Evolutionary conservation across 2,888 invertebrate species (phyloP), one percentile per base, ranked within the genome.

Genomic region (Acronicta leporina): DNA sequence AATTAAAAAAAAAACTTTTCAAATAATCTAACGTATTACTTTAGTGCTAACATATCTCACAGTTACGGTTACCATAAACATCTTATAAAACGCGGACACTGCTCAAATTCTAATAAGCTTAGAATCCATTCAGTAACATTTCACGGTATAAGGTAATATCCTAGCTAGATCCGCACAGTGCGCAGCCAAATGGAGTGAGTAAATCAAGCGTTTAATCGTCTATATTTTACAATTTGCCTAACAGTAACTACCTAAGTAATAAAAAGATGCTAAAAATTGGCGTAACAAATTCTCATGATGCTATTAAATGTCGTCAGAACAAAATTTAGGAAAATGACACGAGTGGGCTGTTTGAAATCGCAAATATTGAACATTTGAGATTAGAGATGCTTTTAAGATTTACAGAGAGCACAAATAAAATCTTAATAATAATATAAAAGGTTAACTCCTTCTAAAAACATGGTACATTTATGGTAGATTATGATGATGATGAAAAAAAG

Each of bases 181-280:
- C 67, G 66, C 72, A 69, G 73, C 76, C 73, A 71, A 66, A 75
- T 68, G 72, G 78, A 67, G 65, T 68, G 68, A 78, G 85, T 89
- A 91, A 89, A 90, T 91, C 88, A 87, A 76, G 56, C 73, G 71
- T 84, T 86, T 86, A 89, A 88, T 87, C 79, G 88, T 73, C 85
- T 74, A 88, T 90, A 91, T 86, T 87, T 92, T 82, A 88, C 88
- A 90, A 92, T 92, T 90, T 88, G 83, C 87, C 72, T 75, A 75
- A 76, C 81, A 77, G 80, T 82, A 72, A 83, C 76, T 73, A 74
- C 63, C 63, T 51, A 63, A 76, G 79, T 79, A 81, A 77, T 85
- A 82, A 85, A 82, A 84, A 70, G 64, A 73, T 69, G 69, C 74
- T 73, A 81, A 63, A 82, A 83, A 85, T 77, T 76, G 76, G 73